Percentiles rank a stretch among this genome's conserved stretches.
Conservation (phyloP, 2,113 vertebrate genomes). For the Noturus placidus region DNA sequence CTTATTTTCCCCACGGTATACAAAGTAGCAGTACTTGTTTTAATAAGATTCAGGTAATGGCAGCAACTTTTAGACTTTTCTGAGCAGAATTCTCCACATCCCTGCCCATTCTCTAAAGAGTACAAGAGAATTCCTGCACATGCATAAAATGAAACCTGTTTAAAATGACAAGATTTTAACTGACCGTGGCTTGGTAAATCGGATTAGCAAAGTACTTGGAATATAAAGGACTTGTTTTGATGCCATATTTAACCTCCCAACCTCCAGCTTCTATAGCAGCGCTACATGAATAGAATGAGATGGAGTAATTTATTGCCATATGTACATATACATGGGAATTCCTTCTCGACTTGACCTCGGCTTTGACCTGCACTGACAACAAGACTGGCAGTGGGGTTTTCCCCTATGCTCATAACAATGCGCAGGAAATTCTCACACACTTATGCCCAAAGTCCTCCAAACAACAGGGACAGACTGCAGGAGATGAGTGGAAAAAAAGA, state of each 20-base stretch:
- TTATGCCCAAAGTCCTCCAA: not conserved
- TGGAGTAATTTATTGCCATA: not conserved
- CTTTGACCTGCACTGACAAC: conserved; percentile 1
- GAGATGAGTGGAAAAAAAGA: not conserved
- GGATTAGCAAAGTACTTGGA: not conserved
- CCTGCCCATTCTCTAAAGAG: not conserved
- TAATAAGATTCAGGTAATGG: not conserved
- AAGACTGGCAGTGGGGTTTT: not conserved
- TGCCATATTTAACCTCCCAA: conserved; percentile 5
- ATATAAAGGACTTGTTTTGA: not conserved
- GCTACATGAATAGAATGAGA: not conserved
- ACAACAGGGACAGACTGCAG: conserved; percentile 7
- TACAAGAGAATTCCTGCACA: not conserved
- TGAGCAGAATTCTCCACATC: not conserved
- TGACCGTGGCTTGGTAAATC: not conserved
- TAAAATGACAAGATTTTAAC: not conserved
- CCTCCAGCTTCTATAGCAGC: conserved; percentile 12
- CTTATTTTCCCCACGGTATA: not conserved
- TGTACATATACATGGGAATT: not conserved
- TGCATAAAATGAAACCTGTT: not conserved
- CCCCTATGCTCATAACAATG: conserved; percentile 5
- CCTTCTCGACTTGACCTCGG: not conserved
- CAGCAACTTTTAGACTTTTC: not conserved
- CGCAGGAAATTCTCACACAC: conserved; percentile 34
- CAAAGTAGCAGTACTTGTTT: not conserved